These are phyloP conservation scores for Thecophora atra DNA, from an alignment of 2,888 invertebrate species.

Conservation along the genomic window DNA sequence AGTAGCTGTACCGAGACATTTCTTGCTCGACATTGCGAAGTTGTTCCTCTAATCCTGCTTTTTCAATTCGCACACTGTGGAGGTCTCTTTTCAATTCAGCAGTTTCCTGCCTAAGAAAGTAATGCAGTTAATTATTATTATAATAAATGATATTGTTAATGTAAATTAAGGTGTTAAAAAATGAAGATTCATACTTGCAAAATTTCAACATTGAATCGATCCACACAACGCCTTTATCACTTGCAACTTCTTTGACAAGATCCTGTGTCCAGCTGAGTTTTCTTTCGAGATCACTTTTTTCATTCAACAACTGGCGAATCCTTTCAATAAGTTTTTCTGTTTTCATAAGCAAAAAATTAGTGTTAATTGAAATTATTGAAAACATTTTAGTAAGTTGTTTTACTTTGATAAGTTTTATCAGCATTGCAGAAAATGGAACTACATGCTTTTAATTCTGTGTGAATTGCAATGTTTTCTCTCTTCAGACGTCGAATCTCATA, in stretches of 20 bases:
- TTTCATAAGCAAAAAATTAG: neutral
- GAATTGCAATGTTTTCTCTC: slow-evolving; percentile 63
- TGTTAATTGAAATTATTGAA: neutral
- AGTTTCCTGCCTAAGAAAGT: slow-evolving; percentile 61
- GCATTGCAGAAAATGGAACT: slow-evolving; percentile 63
- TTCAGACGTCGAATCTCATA: slow-evolving; percentile 63
- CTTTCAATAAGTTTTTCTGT: slow-evolving; percentile 61
- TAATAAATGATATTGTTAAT: too few species aligned
- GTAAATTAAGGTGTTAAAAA: too few species aligned
- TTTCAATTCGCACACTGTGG: slow-evolving; percentile 60
- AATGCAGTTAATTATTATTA: slow-evolving; percentile 15
- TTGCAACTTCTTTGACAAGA: slow-evolving; percentile 57
- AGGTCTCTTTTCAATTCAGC: slow-evolving; percentile 61
- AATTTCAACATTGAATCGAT: slow-evolving; percentile 63
- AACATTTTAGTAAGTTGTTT: slow-evolving; percentile 1
- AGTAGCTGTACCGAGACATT: slow-evolving; percentile 59
- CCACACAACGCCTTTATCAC: slow-evolving; percentile 61
- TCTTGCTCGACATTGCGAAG: slow-evolving; percentile 60
- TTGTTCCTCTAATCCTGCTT: slow-evolving; percentile 59
- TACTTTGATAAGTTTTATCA: slow-evolving; percentile 62
- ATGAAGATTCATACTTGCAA: slow-evolving; percentile 61
- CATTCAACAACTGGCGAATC: slow-evolving; percentile 54
- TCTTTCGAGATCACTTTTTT: slow-evolving; percentile 58
- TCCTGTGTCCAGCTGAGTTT: slow-evolving; percentile 58
- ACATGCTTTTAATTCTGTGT: slow-evolving; percentile 61